Percentiles rank a stretch among this genome's conserved stretches.
These are phyloP conservation scores for Hydrolagus colliei DNA, from an alignment of 2,797 vertebrate genomes.

Conservation along the genomic window DNA sequence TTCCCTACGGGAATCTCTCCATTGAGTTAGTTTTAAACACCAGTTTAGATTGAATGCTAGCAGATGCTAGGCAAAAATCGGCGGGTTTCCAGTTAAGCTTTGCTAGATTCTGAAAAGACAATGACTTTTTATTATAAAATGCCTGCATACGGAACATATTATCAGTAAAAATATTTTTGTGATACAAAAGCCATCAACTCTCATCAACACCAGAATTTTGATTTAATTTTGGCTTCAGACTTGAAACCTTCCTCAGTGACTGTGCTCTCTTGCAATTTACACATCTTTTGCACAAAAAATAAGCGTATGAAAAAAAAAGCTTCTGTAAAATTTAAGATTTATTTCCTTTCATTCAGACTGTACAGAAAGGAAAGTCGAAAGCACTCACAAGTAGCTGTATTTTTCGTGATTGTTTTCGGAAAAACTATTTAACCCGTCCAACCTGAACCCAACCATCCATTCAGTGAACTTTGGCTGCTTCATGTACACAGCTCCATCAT, in stretches of 20 bases:
- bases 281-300: not conserved
- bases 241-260: not conserved
- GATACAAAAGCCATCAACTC: not conserved
- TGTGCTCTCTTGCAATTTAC: not conserved
- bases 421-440: no score
- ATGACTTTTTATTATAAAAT: not conserved
- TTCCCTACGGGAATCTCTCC: no score
- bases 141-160: not conserved
- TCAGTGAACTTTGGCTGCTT: no score
- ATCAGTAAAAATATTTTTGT: slow-evolving; percentile 1
- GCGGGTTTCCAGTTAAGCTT: not conserved
- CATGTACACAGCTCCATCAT: no score
- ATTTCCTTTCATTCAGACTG: not conserved
- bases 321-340: not conserved
- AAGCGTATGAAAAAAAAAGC: not conserved
- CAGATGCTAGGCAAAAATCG: not conserved
- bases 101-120: not conserved
- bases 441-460: no score
- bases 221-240: not conserved
- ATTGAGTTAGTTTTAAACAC: not conserved
- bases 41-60: not conserved
- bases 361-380: not conserved
- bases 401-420: no score
- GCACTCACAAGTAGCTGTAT: no score
- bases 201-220: not conserved